Conservation (phyloP, 2,888 invertebrate genomes). For the Nasonia oneida region DNA sequence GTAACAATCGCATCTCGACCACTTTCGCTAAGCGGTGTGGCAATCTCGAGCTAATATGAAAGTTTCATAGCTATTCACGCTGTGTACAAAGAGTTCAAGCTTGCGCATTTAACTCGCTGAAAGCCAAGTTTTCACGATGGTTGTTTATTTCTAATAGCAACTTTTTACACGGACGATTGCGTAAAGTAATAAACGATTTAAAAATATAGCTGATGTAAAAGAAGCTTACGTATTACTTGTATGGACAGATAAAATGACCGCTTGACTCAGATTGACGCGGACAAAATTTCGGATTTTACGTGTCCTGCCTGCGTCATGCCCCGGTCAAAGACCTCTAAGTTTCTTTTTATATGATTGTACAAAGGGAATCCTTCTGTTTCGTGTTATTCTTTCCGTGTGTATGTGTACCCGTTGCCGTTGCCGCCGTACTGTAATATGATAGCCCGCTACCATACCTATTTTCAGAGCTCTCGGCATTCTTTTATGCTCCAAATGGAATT, state of each 20-base stretch:
- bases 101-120: neutral
- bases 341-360: conserved; percentile 52
- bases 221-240: neutral
- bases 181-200: neutral
- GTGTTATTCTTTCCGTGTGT: conserved; percentile 31
- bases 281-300: conserved; percentile 34
- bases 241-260: neutral
- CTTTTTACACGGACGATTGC: too few species aligned
- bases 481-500: conserved; percentile 32
- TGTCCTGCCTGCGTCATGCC: conserved; percentile 40
- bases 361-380: conserved; percentile 42
- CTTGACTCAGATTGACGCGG: neutral
- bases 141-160: too few species aligned
- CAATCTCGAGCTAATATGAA: conserved; percentile 36
- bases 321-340: conserved; percentile 52
- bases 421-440: conserved; percentile 32
- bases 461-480: conserved; percentile 22
- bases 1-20: conserved; percentile 33
- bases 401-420: neutral
- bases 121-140: too few species aligned
- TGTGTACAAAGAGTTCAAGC: neutral
- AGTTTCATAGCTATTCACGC: conserved; percentile 12
- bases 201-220: neutral
- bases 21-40: conserved; percentile 35
- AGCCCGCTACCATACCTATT: conserved; percentile 42